A percentile compares a stretch with the other conserved stretches of the same genome.
These are phyloP conservation scores for Hyles euphorbiae DNA, from an alignment of 1,140 invertebrate genomes.

Conservation along the genomic window DNA sequence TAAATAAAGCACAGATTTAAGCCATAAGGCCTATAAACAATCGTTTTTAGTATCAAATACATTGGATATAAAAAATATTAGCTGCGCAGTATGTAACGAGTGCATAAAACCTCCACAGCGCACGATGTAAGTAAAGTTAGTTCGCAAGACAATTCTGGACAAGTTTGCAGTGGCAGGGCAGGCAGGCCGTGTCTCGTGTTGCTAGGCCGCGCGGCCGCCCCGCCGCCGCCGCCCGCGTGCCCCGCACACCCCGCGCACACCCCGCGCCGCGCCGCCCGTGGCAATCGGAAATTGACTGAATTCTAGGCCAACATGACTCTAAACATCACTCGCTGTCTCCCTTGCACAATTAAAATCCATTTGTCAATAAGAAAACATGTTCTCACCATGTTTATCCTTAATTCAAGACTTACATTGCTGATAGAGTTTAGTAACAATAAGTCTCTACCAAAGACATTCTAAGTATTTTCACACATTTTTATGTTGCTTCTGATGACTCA, in stretches of 20 bases:
- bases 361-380: not conserved
- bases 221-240: conserved; percentile 18
- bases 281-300: conserved; percentile 66
- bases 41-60: no score
- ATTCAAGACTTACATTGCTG: not conserved
- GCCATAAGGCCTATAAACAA: no score
- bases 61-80: no score
- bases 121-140: not conserved
- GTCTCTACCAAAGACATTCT: no score
- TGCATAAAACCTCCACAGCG: no score
- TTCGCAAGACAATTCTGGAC: conserved; percentile 8
- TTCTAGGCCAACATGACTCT: conserved; percentile 56
- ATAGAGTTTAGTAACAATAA: not conserved
- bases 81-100: no score
- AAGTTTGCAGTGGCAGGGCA: conserved; percentile 1
- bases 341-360: conserved; percentile 29
- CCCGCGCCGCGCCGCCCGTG: conserved; percentile 28
- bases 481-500: no score
- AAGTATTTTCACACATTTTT: no score
- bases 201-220: conserved; percentile 33
- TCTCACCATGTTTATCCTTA: no score
- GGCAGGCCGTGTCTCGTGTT: conserved; percentile 33
- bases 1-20: no score
- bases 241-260: conserved; percentile 1
- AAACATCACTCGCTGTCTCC: conserved; percentile 35